Conservation (phyloP, 2,113 vertebrate species). For the Cynoglossus semilaevis region DNA sequence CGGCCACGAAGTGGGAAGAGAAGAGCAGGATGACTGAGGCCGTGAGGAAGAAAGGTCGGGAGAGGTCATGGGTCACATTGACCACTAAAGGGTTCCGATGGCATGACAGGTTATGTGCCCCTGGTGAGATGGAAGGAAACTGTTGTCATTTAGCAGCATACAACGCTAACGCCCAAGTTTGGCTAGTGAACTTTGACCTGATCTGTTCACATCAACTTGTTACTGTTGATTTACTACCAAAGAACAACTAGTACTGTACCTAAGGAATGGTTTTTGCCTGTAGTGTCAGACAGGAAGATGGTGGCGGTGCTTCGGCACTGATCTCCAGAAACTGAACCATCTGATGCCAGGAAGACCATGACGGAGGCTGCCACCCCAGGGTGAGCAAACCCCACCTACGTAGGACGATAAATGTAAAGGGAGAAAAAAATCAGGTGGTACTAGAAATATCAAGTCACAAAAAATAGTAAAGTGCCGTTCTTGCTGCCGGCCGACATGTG, state of each 20-base stretch:
- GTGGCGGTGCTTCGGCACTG: slow-evolving; percentile 75
- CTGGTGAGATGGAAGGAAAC: slow-evolving; percentile 58
- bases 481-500: no score
- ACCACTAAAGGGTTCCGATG: slow-evolving; percentile 84
- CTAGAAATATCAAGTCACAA: no score
- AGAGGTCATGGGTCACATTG: slow-evolving; percentile 75
- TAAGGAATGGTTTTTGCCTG: slow-evolving; percentile 81
- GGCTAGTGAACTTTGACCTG: no score
- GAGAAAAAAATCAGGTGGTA: slow-evolving; percentile 82
- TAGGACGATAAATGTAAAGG: no score
- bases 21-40: slow-evolving; percentile 82
- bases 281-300: slow-evolving; percentile 77
- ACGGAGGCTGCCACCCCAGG: slow-evolving; percentile 82
- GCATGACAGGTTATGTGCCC: slow-evolving; percentile 84
- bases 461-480: no score
- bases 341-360: slow-evolving; percentile 86
- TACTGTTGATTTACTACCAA: no score
- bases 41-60: slow-evolving; percentile 62
- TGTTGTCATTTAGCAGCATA: not conserved
- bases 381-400: slow-evolving; percentile 1
- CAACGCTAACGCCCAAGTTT: no score
- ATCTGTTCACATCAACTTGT: no score
- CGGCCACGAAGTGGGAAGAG: slow-evolving; percentile 82
- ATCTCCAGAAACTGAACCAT: slow-evolving; percentile 74
- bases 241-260: slow-evolving; percentile 79